Evolutionary conservation across 2,888 invertebrate species (phyloP), one percentile per base, ranked within the genome.

Genomic region (Zaprionus lineosus): DNA sequence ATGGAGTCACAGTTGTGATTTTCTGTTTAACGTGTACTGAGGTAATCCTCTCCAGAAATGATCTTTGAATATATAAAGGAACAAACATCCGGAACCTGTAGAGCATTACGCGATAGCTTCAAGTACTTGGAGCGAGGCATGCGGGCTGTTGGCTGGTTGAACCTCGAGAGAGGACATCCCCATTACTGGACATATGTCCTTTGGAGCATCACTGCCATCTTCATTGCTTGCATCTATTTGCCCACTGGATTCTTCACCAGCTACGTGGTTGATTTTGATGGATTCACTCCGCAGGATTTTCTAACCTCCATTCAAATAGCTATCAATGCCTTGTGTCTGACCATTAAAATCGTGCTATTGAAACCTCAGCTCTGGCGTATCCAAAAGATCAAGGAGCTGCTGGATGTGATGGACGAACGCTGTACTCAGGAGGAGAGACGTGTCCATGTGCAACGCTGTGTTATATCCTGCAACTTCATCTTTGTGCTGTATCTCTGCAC

Each of bases 361-460:
- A 3, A 41, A 3, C 40, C 43, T 12, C 50, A 48, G 9, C 14
- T 68, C 11, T 21, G 51, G 37, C 39, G 60, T n/a, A 60, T 77
- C 1, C 3, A 34, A 11, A 26, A 28, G 36, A 57, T 55, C n/a
- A 66, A 59, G 7, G 1, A 36, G 2, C 12, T 68, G 0, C 48
- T 75, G 0, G 52, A 47, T 8, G 3, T 36, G 0, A 36, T 75
- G 55, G 75, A 75, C n/a, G 28, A 33, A 1, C 57, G 69, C 2
- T 64, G 61, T 11, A 3, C 26, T 1, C 5, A 9, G 1, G 28
- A 26, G 0, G 15, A 37, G 7, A 61, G 61, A 5, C 37, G 39
- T 3, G 1, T 8, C 0, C 7, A 40, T 3, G 40, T 74, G 3
- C 71, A 71, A 41, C 55, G 40, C 0, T 40, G 41, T 8, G 74